Evolutionary conservation across 2,888 invertebrate species (phyloP).

Genomic region (Amitus sp.): DNA sequence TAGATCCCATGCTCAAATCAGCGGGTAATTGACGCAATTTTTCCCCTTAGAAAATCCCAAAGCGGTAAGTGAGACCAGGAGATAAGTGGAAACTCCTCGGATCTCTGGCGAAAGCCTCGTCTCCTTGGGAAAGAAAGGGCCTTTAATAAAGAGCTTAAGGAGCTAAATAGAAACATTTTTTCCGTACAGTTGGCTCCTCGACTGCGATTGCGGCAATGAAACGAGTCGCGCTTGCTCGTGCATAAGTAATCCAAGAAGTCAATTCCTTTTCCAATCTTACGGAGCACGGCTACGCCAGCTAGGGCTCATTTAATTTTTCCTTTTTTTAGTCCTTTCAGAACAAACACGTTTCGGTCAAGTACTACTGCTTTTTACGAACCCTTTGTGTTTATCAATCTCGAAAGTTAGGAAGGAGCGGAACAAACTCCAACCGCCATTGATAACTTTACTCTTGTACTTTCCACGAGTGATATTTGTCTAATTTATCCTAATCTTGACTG

Average conservation of each 20-base stretch:
- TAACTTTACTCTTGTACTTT: too few relatives aligned
- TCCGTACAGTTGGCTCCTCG: conserved; percentile 47
- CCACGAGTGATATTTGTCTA: too few relatives aligned
- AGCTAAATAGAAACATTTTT: conserved; percentile 62
- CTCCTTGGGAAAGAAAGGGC: conserved; percentile 15
- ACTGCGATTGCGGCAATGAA: conserved; percentile 48
- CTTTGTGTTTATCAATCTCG: not conserved
- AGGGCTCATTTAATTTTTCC: conserved; percentile 18
- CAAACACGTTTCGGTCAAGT: not conserved
- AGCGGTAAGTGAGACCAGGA: conserved; percentile 15
- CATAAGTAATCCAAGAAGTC: conserved; percentile 53
- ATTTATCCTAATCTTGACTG: too few relatives aligned
- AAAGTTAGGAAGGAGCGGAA: not conserved
- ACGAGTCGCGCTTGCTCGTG: conserved; percentile 55
- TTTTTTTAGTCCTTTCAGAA: not conserved
- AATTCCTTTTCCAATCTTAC: conserved; percentile 22
- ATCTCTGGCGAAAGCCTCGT: conserved; percentile 31
- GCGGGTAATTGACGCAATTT: conserved; percentile 62
- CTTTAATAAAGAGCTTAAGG: conserved; percentile 60
- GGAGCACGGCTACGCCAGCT: conserved; percentile 14
- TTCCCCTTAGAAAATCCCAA: conserved; percentile 31
- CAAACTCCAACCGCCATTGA: too few relatives aligned
- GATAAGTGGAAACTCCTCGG: conserved; percentile 20
- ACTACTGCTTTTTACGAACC: not conserved
- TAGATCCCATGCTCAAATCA: conserved; percentile 60